Base-by-base conservation (phyloP, 92 coral and sea anemone species). In the Epizoanthus fatuus region DNA sequence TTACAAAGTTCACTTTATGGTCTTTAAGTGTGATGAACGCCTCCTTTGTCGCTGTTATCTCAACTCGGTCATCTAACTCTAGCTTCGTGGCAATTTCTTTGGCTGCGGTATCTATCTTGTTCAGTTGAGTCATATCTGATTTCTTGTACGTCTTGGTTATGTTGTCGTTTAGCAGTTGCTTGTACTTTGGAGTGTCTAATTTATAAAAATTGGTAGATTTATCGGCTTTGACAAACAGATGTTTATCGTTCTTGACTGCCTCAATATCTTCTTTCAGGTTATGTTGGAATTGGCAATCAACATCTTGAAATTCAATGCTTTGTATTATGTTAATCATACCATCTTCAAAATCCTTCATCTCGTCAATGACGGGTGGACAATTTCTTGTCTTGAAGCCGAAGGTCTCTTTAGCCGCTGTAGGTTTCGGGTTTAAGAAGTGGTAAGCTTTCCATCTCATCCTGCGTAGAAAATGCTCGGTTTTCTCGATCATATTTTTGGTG, bases 301-400 rank as follows among this genome's bases (percentile, higher is more conserved):
- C 56, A 6, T 83, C 19, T 67, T 19, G 54, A 38, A 70, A 71
- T 53, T 71, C 17, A 55, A 83, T 67, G 14, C 45, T 70, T 71
- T 83, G 72, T 10, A 79, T 63, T 1, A 79, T 62, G 7, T 20
- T 19, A 14, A 17, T 63, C 83, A 78, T 78, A 32, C 78, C 77
- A 11, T 81, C 77, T 53, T 68, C 78, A 35, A 81, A 81, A 55
- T 8, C 16, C n/a, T 39, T 35, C 77, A 82, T 39, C 64, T 82
- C 86, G 5, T 82, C 79, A 16, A 82, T 54, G 37, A 69, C 70
- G 49, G 79, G 79, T 7, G 86, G 78, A 17, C 79, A 56, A 54
- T 69, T 82, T 49, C 32, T 81, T 17, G 64, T 81, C 19, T 81
- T 67, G 53, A 81, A 81, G 12, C 85, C 85, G 52, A 81, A 81